Base-by-base conservation (phyloP, 2,888 invertebrate genomes). In the Aelia acuminata region DNA sequence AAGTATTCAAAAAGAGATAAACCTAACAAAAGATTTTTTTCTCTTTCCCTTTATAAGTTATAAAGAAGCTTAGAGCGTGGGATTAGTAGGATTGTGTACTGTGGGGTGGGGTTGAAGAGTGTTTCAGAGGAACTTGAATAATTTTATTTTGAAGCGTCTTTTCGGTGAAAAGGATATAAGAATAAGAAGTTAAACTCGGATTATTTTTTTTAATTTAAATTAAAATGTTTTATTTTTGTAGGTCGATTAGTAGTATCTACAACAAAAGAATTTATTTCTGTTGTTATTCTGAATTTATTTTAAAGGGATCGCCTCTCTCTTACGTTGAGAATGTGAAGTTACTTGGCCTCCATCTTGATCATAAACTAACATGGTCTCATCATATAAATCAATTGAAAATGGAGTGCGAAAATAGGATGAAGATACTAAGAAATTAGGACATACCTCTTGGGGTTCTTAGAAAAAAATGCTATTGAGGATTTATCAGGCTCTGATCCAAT, bases 41-140 rank as follows among this genome's bases (percentile, higher is more conserved):
- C 3, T 2, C 18, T 20, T 11, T 11, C 57, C 35, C 35, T 13
- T 70, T 70, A 70, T 70, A 70, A 70, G 63, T 70, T 70, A 35
- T 70, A 70, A 70, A 70, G 63, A 70, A 35, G 63, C 63, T 70
- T 70, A 70, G 63, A 70, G 63, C 35, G 18, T 70, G 63, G 63
- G 31, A 70, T 70, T 70, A 70, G 63, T 35, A 35, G 31, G 5
- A 70, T 70, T 70, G 63, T 70, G 63, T 35, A 31, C 63, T 35
- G 63, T 18, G 1, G 57, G 57, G 11, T 4, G 63, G 63, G 63
- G 20, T 35, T 35, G 63, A 20, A 70, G 63, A 7, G 31, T 70
- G 31, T 70, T 70, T 18, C 8, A 70, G 63, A 31, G 31, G 63
- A 70, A 35, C 7, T 15, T 70, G 63, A 70, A 70, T 70, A 70